phyloP scores from a whole-genome alignment of 2,113 vertebrate genomes.

The Tragelaphus buxtoni region DNA sequence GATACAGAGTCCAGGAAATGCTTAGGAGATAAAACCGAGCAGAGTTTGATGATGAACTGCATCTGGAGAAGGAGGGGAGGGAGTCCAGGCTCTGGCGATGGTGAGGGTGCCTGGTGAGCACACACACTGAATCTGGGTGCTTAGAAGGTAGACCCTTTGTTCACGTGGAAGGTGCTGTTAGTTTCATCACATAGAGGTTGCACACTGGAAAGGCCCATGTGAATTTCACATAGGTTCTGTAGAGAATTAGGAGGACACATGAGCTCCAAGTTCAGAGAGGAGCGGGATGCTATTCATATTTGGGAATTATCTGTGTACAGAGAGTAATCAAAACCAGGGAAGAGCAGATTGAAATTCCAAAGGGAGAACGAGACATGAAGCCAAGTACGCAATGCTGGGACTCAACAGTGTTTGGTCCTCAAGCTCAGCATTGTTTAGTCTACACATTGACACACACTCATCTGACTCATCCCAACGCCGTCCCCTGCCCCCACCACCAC shows the following conservation, averaged over 20 bases:
- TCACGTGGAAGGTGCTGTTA: neutral
- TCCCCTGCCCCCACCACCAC: neutral
- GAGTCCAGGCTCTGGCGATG: neutral
- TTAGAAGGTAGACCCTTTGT: neutral
- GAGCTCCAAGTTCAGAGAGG: neutral
- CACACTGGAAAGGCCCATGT: accelerated
- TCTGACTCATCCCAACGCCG: neutral
- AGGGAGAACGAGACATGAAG: neutral
- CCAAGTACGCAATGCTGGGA: neutral
- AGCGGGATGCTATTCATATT: neutral
- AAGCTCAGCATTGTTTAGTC: neutral
- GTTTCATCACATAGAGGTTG: too few species aligned
- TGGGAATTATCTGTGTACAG: neutral
- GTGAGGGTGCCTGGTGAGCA: neutral
- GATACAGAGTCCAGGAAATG: neutral
- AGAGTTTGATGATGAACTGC: neutral
- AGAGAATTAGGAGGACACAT: neutral
- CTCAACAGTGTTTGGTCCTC: neutral
- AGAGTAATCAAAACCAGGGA: neutral
- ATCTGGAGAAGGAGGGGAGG: neutral
- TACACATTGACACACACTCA: neutral
- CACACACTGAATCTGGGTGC: neutral
- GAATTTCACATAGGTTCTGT: neutral
- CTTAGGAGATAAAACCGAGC: neutral
- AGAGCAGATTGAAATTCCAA: neutral